Evolutionary conservation across 2,113 vertebrate genomes (phyloP), one percentile per base, ranked within the genome.

Genomic region (Lonchura striata): DNA sequence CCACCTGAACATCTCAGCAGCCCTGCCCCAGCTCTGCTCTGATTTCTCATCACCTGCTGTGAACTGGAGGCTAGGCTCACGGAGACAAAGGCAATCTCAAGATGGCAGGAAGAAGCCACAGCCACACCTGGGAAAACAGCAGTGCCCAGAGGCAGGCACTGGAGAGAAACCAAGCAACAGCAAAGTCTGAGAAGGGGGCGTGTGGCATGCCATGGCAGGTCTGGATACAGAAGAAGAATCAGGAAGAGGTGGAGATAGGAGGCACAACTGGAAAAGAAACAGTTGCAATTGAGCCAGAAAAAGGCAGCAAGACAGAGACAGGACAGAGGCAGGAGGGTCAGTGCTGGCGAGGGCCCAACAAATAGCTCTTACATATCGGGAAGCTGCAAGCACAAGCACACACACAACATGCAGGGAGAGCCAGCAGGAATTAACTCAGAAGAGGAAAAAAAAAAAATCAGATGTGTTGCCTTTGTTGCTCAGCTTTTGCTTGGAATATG

Each of bases 401-500:
- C 52, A 30, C 39, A 54, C n/a, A 77, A 17, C 18, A 7, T 4
- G 11, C 41, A 77, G 25, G 13, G 37, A 89, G 10, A 53, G 31
- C 31, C 59, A 56, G 10, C 49, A 37, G 69, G 50, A 78, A 15
- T 23, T 65, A 56, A 49, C 15, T 22, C 56, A 33, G 35, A 21
- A 33, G 66, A 66, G 15, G 33, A 3, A 10, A 27, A 5, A 10
- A 27, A 5, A 25, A 68, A 59, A 61, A 74, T 21, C 20, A 37
- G 15, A 27, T 0, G 1, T 3, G 19, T 8, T n/a, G n/a, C 24
- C 56, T 53, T 44, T 6, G 5, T 3, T 1, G 1, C 81, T 46
- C 6, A 2, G 27, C 31, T 46, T 78, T 49, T 24, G 37, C 25
- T 53, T 31, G n/a, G 37, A 89, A 49, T 24, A 53, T 3, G 47